Conservation (phyloP, 2,888 invertebrate genomes). For the Hydriomena furcata region DNA sequence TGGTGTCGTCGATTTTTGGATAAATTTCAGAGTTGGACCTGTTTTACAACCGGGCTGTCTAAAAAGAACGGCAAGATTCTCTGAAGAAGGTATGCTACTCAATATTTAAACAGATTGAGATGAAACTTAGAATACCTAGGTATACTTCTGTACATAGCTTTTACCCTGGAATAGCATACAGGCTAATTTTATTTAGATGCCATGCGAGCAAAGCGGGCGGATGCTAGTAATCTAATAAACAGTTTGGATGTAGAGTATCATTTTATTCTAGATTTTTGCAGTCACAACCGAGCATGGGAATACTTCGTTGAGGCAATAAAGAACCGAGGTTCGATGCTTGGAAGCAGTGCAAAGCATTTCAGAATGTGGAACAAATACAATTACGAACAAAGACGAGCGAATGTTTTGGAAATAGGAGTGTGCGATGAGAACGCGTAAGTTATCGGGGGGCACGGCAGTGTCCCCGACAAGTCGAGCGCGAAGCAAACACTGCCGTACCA, state of each 20-base stretch:
- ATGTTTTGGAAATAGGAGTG: constrained; percentile 54
- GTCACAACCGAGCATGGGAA: constrained; percentile 67
- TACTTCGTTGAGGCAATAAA: constrained; percentile 55
- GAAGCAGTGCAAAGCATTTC: constrained; percentile 59
- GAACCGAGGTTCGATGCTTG: constrained; percentile 58
- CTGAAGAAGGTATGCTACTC: constrained; percentile 57
- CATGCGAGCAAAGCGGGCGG: too few species aligned
- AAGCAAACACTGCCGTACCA: too few species aligned
- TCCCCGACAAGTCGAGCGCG: too few species aligned
- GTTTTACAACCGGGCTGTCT: constrained; percentile 67
- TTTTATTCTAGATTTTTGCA: constrained; percentile 64
- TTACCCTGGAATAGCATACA: too few species aligned
- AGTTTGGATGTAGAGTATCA: not conserved
- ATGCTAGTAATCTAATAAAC: too few species aligned
- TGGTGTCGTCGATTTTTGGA: constrained; percentile 73
- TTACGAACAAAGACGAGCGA: constrained; percentile 44
- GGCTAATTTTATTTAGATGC: too few species aligned
- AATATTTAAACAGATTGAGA: too few species aligned
- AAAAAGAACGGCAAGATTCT: constrained; percentile 46
- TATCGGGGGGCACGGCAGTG: too few species aligned
- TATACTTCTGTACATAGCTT: too few species aligned
- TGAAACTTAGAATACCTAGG: too few species aligned
- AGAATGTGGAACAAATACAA: constrained; percentile 63
- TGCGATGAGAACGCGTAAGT: constrained; percentile 53
- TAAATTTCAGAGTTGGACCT: constrained; percentile 57